Conservation (phyloP, 2,888 invertebrate genomes). For the Bellardia bayeri region DNA sequence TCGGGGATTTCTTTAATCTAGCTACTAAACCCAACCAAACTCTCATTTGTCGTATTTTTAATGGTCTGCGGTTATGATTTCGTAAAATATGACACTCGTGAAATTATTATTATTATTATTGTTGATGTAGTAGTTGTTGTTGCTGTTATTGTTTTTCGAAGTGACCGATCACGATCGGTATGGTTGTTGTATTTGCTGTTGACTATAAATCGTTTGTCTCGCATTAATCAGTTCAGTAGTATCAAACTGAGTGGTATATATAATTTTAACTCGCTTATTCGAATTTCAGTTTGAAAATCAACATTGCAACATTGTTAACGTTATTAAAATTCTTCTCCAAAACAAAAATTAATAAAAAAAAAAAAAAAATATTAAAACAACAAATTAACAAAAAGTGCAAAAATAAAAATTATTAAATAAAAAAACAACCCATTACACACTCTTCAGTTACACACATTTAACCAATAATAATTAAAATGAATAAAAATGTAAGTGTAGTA, state of each 20-base stretch:
- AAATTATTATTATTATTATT: not conserved
- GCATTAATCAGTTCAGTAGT: conserved; percentile 56
- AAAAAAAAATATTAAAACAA: not conserved
- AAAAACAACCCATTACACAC: not conserved
- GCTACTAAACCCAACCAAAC: conserved; percentile 23
- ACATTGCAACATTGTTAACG: conserved; percentile 46
- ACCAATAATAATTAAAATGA: conserved; percentile 44
- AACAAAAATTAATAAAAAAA: not conserved
- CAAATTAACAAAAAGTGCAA: not conserved
- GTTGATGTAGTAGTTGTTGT: conserved; percentile 28
- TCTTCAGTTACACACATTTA: not conserved
- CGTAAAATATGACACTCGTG: not conserved
- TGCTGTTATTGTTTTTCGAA: conserved; percentile 47
- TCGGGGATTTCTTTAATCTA: conserved; percentile 38
- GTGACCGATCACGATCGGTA: conserved; percentile 37
- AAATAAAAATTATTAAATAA: conserved; percentile 3
- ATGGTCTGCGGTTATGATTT: conserved; percentile 31
- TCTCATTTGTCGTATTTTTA: conserved; percentile 26
- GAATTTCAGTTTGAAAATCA: conserved; percentile 63
- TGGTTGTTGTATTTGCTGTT: conserved; percentile 52
- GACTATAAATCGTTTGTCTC: conserved; percentile 32
- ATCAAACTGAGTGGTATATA: conserved; percentile 61
- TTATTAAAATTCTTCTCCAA: conserved; percentile 1
- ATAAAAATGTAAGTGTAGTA: conserved; percentile 62
- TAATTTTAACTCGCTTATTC: conserved; percentile 64